Evolutionary conservation across 2,113 vertebrate genomes (phyloP).

Genomic region (Brevimyrus niger): DNA sequence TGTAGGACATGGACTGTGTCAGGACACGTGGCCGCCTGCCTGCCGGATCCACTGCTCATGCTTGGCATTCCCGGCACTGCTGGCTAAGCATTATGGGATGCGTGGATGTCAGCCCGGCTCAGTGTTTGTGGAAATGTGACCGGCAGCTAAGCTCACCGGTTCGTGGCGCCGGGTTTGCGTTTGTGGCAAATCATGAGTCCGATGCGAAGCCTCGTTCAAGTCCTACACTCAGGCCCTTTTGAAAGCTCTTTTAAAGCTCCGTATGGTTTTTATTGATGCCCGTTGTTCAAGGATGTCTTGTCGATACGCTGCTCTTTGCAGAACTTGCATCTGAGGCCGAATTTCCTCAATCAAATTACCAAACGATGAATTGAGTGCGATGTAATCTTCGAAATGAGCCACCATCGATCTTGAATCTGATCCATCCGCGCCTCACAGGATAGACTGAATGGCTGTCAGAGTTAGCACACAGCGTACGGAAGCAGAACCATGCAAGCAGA

Average conservation of each 20-base stretch:
- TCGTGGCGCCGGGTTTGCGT: neutral
- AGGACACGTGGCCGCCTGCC: neutral
- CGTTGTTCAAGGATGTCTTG: neutral
- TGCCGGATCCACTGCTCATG: neutral
- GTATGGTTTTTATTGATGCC: neutral
- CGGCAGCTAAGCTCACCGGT: neutral
- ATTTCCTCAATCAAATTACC: neutral
- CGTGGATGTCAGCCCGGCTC: neutral
- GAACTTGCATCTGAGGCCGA: neutral
- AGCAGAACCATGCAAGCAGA: neutral
- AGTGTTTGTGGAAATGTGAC: neutral
- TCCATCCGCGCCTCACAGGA: neutral
- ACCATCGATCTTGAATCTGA: neutral
- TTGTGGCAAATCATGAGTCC: neutral
- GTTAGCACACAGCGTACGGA: neutral
- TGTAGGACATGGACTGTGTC: neutral
- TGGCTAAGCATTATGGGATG: neutral
- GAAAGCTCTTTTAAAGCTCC: neutral
- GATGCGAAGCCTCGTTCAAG: neutral
- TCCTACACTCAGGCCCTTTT: neutral
- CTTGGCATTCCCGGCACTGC: neutral
- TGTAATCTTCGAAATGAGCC: neutral
- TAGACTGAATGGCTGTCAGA: neutral
- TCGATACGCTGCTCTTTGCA: neutral
- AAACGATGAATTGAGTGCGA: neutral